Evolutionary conservation across 2,113 vertebrate species (phyloP), one percentile per base, ranked within the genome.

Genomic region (Bufo bufo): DNA sequence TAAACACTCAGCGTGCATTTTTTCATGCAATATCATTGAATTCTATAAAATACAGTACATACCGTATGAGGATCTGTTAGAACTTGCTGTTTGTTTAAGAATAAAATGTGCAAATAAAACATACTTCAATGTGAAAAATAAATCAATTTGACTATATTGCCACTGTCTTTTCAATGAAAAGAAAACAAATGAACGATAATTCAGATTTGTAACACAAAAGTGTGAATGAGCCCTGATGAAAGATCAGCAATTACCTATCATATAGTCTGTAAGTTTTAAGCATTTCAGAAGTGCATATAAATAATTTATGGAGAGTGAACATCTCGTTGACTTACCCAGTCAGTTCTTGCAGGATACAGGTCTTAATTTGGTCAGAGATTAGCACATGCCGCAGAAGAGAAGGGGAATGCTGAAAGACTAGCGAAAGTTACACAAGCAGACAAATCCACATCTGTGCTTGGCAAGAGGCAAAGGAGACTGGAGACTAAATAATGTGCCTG

Each of bases 401-500:
- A 74, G 66, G 12, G 45, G 6, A 75, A 20, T 74, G 69, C 69
- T 72, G 69, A 71, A 43, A 45, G 69, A 69, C 33, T 10, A 71
- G 69, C 14, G 47, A 17, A 50, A 20, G 45, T 50, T 75, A 49
- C 47, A 75, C 45, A 50, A 75, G 43, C 13, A 49, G 71, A 50
- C 12, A 43, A 19, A 47, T 3, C 72, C 16, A 20, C 72, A 50
- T 75, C 72, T 50, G 72, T 50, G 45, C 72, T 50, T 20, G 17
- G 16, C 47, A 45, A 47, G 47, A 75, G 47, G 0, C 13, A 50
- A 75, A 10, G 12, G 11, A 47, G 47, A 11, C 72, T 75, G 72
- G 17, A 50, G 72, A 75, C 72, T 75, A 75, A 75, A 75, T 50
- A 75, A 20, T 75, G 72, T 75, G 72, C 72, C 71, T 74, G 43